phyloP scores from a whole-genome alignment of 2,797 vertebrate species.

The Parambassis ranga region DNA sequence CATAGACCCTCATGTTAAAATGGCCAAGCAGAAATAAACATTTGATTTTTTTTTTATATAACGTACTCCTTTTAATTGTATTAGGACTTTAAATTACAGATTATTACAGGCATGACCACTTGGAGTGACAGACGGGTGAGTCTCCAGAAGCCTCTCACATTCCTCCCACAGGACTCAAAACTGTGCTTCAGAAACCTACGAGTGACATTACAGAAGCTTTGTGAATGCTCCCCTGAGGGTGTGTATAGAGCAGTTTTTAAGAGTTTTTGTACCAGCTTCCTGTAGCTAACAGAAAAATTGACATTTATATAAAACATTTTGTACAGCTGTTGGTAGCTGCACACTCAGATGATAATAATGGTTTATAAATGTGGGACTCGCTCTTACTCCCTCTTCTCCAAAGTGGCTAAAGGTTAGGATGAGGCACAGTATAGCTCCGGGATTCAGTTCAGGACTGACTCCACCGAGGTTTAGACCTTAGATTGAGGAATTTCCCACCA shows the following conservation, averaged over 20 bases:
- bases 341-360: neutral
- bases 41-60: too few species aligned
- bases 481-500: slow-evolving; percentile 2
- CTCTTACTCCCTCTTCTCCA: neutral
- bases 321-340: neutral
- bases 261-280: neutral
- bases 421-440: neutral
- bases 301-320: neutral
- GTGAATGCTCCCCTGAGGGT: too few species aligned
- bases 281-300: neutral
- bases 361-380: neutral
- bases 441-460: neutral
- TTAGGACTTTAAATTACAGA: too few species aligned
- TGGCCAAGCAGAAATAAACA: too few species aligned
- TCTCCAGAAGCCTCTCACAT: too few species aligned
- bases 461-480: neutral
- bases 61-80: too few species aligned
- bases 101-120: too few species aligned
- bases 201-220: too few species aligned
- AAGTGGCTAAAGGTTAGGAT: neutral
- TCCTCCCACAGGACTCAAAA: too few species aligned
- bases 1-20: too few species aligned
- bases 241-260: neutral
- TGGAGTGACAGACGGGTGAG: too few species aligned
- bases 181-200: too few species aligned